A percentile compares a stretch with the other conserved stretches of the same genome.
phyloP scores from a whole-genome alignment of 1,140 invertebrate species.

The Hypsibius dujardini region DNA sequence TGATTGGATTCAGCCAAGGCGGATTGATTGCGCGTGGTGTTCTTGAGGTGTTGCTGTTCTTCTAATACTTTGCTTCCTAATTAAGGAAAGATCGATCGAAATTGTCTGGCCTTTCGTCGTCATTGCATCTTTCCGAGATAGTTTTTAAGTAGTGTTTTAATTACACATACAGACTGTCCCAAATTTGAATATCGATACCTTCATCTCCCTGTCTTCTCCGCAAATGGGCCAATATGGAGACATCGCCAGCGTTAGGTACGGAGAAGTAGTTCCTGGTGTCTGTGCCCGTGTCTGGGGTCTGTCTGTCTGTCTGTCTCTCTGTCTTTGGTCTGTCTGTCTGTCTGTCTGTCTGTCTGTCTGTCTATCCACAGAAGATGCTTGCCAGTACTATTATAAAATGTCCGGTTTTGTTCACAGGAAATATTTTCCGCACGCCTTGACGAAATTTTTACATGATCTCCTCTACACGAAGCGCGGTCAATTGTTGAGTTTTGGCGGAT shows the following conservation, averaged over 20 bases:
- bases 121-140: neutral
- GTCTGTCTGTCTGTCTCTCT: no score
- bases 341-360: neutral
- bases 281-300: no score
- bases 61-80: neutral
- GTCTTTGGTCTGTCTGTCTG: no score
- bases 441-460: neutral
- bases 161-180: constrained; percentile 46
- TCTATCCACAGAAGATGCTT: neutral
- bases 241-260: constrained; percentile 34
- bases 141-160: neutral
- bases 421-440: neutral
- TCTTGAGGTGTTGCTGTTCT: constrained; percentile 21
- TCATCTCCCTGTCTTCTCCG: constrained; percentile 70
- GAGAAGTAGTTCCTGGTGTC: neutral
- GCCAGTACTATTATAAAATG: neutral
- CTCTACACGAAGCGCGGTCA: neutral
- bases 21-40: constrained; percentile 56
- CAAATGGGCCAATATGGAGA: constrained; percentile 80
- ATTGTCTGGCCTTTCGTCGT: neutral
- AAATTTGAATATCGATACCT: constrained; percentile 59
- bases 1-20: constrained; percentile 68
- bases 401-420: neutral
- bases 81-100: neutral
- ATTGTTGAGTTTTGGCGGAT: neutral